Base-by-base conservation (phyloP, 2,113 vertebrate species). In the Microtus richardsoni region DNA sequence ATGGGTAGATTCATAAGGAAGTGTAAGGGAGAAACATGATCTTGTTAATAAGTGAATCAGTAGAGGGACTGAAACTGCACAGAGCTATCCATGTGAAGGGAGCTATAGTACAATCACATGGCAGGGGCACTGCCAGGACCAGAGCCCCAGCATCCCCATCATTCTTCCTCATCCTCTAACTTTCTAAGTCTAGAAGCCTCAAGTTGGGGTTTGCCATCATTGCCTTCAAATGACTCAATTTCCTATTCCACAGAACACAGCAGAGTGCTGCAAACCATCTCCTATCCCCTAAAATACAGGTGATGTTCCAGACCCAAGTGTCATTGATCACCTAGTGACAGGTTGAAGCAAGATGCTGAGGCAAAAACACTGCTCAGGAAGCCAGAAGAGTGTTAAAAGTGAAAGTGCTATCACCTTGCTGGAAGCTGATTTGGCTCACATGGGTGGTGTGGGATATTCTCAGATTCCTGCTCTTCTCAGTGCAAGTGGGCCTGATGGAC, bases 41-140 rank as follows among this genome's bases (percentile, higher is more conserved):
- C 36, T 22, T 54, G 41, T 19, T 47, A 30, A 70, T 9, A 71
- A n/a, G 30, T 9, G 36, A 77, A 17, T 44, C 70, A 60, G 28
- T 24, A 85, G 6, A 49, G 30, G 3, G 2, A 9, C 13, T 83
- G 6, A 3, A 11, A 24, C 36, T 19, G 36, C 33, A 22, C 71
- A 41, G 41, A 9, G 21, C 13, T 75, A 28, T 39, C 4, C 47
- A 30, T 47, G 24, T 33, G 0, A 33, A 58, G 54, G 33, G 21
- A 74, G 7, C 22, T 14, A 2, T 6, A 21, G 19, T 7, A 7
- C 14, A n/a, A 39, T 11, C 39, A 62, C 1, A 4, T 16, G 9
- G 36, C 28, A 41, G 19, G 21, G 39, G 5, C 30, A 79, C 14
- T 26, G 5, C 8, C 68, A 83, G 30, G 70, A 62, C 68, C 24